Conservation (phyloP, 2,797 vertebrate genomes). For the Triplophysa yarkandensis region DNA sequence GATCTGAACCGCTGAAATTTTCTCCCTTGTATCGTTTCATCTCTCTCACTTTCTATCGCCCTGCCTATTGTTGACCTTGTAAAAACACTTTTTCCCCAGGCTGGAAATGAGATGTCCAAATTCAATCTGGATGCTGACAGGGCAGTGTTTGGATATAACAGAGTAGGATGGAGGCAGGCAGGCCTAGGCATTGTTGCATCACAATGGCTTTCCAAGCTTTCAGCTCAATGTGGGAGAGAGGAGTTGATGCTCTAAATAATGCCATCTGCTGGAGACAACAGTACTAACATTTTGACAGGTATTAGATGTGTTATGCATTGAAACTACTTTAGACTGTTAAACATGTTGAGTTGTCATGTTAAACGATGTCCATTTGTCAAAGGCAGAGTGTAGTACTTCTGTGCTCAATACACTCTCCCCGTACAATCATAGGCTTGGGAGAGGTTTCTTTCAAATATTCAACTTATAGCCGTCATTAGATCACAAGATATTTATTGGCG, state of each 20-base stretch:
- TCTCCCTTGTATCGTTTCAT: conserved; percentile 40
- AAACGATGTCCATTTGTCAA: too few relatives aligned
- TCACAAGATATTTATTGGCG: too few relatives aligned
- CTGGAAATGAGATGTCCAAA: conserved; percentile 66
- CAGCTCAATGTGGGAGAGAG: conserved; percentile 22
- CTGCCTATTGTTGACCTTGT: conserved; percentile 71
- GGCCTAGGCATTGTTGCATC: conserved; percentile 58
- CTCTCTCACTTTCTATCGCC: conserved; percentile 24
- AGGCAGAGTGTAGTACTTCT: too few relatives aligned
- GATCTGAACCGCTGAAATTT: conserved; percentile 47
- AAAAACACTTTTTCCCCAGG: conserved; percentile 66
- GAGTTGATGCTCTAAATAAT: conserved; percentile 71
- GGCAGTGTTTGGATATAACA: conserved; percentile 61
- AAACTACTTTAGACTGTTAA: too few relatives aligned
- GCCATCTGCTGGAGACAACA: conserved; percentile 72
- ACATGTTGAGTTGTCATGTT: too few relatives aligned
- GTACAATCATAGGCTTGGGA: too few relatives aligned
- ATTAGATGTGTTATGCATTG: too few relatives aligned
- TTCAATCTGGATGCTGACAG: conserved; percentile 63
- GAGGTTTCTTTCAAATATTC: too few relatives aligned
- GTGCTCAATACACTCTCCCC: too few relatives aligned
- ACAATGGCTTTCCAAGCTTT: conserved; percentile 53
- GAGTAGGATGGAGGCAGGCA: conserved; percentile 55
- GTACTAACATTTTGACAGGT: background rate
- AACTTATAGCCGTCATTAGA: too few relatives aligned